These are phyloP conservation scores for Deilephila porcellus DNA, from an alignment of 2,888 invertebrate genomes.

Conservation along the genomic window DNA sequence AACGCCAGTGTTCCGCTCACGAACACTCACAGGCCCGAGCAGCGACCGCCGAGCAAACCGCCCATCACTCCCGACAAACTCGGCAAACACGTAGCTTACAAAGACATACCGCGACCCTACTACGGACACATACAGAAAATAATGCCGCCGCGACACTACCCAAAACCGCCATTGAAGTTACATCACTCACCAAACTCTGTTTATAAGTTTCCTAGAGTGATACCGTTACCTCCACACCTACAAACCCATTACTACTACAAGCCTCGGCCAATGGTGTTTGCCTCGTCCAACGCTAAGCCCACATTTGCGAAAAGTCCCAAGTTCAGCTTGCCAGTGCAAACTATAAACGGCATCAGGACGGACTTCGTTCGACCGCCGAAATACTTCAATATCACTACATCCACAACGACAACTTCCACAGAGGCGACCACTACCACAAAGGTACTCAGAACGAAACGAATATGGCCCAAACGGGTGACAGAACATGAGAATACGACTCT, in stretches of 20 bases:
- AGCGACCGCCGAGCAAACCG: constrained; percentile 69
- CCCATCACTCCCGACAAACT: constrained; percentile 63
- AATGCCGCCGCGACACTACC: constrained; percentile 58
- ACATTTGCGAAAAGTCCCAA: constrained; percentile 64
- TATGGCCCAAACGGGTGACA: constrained; percentile 72
- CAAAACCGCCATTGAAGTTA: constrained; percentile 57
- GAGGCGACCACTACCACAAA: constrained; percentile 64
- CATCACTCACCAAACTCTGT: constrained; percentile 61
- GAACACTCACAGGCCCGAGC: constrained; percentile 52
- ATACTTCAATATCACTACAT: constrained; percentile 50
- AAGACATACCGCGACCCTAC: constrained; percentile 57
- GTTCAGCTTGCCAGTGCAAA: constrained; percentile 71
- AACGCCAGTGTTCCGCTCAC: constrained; percentile 50
- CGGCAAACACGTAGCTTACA: constrained; percentile 52
- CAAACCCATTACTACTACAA: constrained; percentile 55
- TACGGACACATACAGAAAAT: constrained; percentile 57
- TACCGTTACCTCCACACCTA: constrained; percentile 59
- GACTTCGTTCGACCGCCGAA: constrained; percentile 71
- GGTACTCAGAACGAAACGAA: constrained; percentile 74
- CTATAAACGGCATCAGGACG: constrained; percentile 70
- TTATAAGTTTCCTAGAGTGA: constrained; percentile 69
- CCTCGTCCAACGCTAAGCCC: constrained; percentile 62
- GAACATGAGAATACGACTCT: constrained; percentile 58
- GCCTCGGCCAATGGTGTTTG: constrained; percentile 56
- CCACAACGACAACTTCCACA: constrained; percentile 64